Evolutionary conservation across 1,140 invertebrate genomes (phyloP).

Genomic region (Cataglyphis hispanica): DNA sequence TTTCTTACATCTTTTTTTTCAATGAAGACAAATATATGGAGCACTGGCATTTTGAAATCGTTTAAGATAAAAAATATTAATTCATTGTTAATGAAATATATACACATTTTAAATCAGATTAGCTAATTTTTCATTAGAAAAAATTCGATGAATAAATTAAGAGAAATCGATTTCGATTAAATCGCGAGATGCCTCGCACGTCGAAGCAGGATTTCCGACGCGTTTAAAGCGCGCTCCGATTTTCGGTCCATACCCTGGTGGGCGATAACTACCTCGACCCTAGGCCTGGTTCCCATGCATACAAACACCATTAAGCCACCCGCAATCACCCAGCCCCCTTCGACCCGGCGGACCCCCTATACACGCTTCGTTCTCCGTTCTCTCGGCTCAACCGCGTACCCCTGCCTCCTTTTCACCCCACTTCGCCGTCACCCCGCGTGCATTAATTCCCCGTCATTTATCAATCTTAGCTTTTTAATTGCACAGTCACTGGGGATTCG

Average conservation of each 20-base stretch:
- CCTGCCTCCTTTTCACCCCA: conserved; percentile 58
- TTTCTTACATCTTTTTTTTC: background rate
- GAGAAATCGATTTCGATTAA: conserved; percentile 28
- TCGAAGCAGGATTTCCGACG: conserved; percentile 51
- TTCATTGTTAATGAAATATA: background rate
- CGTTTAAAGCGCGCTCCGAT: conserved; percentile 64
- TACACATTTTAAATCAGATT: background rate
- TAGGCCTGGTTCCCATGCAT: conserved; percentile 79
- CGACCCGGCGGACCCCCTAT: conserved; percentile 49
- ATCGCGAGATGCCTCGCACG: conserved; percentile 25
- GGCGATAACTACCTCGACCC: conserved; percentile 74
- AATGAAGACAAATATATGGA: background rate
- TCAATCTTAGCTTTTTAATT: conserved; percentile 86
- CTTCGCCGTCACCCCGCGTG: conserved; percentile 64
- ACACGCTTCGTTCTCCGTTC: conserved; percentile 64
- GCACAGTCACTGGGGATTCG: conserved; percentile 75
- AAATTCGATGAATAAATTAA: background rate
- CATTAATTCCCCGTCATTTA: conserved; percentile 85
- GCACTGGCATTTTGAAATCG: background rate
- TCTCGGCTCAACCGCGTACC: conserved; percentile 59
- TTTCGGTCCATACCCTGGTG: conserved; percentile 66
- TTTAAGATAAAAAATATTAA: background rate
- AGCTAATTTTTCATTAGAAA: background rate
- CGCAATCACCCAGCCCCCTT: conserved; percentile 76
- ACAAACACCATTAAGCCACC: conserved; percentile 84